Evolutionary conservation across 2,797 vertebrate genomes (phyloP).

Genomic region (Tiaroga cobitis): DNA sequence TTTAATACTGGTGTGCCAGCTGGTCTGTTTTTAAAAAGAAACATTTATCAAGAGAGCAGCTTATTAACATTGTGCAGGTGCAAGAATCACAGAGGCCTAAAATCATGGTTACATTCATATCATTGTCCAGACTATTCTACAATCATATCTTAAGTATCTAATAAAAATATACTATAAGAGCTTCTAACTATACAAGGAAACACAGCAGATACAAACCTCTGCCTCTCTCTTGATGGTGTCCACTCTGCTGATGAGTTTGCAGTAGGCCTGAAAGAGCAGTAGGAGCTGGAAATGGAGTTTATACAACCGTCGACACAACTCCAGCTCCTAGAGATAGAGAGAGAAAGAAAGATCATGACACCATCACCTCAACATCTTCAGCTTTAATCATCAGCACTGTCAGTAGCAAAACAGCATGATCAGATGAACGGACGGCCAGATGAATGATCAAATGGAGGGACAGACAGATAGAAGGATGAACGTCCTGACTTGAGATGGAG

Average conservation of each 20-base stretch:
- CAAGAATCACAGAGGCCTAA: too few relatives aligned
- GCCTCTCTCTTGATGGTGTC: slow-evolving; percentile 93
- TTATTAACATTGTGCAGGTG: too few relatives aligned
- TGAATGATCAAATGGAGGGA: slow-evolving; percentile 21
- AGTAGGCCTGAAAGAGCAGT: slow-evolving; percentile 98
- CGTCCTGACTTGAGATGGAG: slow-evolving; percentile 69
- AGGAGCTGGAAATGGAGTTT: slow-evolving; percentile 98
- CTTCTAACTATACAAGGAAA: background rate
- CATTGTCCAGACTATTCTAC: background rate
- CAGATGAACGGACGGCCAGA: slow-evolving; percentile 64
- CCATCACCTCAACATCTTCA: slow-evolving; percentile 3
- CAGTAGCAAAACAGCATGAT: slow-evolving; percentile 60
- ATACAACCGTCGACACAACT: slow-evolving; percentile 94
- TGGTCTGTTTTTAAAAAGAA: too few relatives aligned
- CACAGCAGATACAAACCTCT: slow-evolving; percentile 80
- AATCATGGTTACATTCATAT: too few relatives aligned
- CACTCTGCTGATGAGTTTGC: slow-evolving; percentile 94
- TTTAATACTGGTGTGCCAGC: too few relatives aligned
- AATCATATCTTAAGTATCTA: background rate
- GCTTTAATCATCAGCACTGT: slow-evolving; percentile 42
- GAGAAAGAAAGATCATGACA: slow-evolving; percentile 14
- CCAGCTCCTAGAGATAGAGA: slow-evolving; percentile 85
- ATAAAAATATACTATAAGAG: background rate
- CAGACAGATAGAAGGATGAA: slow-evolving; percentile 58
- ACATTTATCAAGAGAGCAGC: too few relatives aligned